Evolutionary conservation across 2,888 invertebrate genomes (phyloP).

Genomic region (Sphaerophoria taeniata): DNA sequence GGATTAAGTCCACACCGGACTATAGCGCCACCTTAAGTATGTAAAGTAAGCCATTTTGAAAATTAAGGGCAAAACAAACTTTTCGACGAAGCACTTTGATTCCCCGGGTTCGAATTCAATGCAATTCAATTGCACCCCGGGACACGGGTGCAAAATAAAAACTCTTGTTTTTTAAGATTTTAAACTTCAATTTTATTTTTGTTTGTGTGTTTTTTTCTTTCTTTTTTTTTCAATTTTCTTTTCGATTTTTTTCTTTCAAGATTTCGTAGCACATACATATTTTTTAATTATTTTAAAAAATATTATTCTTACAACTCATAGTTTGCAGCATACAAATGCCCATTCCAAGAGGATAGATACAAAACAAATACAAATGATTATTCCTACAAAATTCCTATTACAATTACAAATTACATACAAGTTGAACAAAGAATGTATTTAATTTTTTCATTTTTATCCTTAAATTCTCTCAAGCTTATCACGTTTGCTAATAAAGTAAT

Average conservation of each 20-base stretch:
- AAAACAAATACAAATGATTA: conserved; percentile 67
- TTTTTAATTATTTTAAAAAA: conserved; percentile 37
- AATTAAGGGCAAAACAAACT: too few relatives aligned
- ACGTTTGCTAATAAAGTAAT: conserved; percentile 50
- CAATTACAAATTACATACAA: conserved; percentile 61
- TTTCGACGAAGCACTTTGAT: too few relatives aligned
- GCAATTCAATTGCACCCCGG: too few relatives aligned
- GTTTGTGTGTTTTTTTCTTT: conserved; percentile 45
- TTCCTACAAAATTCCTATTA: conserved; percentile 63
- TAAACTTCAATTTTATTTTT: conserved; percentile 57
- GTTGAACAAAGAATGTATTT: conserved; percentile 68
- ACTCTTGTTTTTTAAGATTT: conserved; percentile 4
- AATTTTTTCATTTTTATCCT: conserved; percentile 40
- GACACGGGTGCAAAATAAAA: too few relatives aligned
- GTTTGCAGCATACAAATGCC: conserved; percentile 55
- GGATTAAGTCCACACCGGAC: too few relatives aligned
- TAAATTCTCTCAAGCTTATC: conserved; percentile 63
- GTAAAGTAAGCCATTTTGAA: too few relatives aligned
- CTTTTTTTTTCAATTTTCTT: conserved; percentile 45
- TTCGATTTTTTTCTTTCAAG: conserved; percentile 32
- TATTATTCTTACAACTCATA: conserved; percentile 24
- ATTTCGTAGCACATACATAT: conserved; percentile 62
- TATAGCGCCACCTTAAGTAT: too few relatives aligned
- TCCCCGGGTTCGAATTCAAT: too few relatives aligned
- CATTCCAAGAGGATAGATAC: conserved; percentile 64